Percentiles rank a stretch among this genome's conserved stretches.
Conservation (phyloP, 2,888 invertebrate species). For the Sisyra terminalis region DNA sequence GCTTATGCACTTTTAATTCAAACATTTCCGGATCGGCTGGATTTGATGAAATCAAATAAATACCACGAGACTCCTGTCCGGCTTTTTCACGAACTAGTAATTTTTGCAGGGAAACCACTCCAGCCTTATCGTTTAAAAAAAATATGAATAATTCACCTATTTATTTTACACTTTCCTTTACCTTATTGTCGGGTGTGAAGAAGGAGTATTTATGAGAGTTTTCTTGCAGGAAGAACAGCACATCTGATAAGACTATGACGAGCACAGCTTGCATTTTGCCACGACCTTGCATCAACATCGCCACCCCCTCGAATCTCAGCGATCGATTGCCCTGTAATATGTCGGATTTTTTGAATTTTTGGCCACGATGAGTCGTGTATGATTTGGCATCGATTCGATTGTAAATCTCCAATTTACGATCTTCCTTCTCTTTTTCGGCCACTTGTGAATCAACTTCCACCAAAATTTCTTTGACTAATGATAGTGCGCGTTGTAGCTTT, state of each 20-base stretch:
- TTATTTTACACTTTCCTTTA: conserved; percentile 20
- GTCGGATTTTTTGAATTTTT: conserved; percentile 88
- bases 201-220: conserved; percentile 87
- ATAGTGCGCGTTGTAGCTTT: conserved; percentile 58
- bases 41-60: conserved; percentile 86
- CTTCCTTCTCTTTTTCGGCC: conserved; percentile 79
- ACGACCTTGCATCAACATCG: conserved; percentile 78
- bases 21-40: conserved; percentile 92
- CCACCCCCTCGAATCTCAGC: conserved; percentile 75
- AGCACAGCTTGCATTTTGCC: conserved; percentile 79
- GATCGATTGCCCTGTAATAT: conserved; percentile 69
- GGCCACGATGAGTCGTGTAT: conserved; percentile 64
- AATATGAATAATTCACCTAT: background rate
- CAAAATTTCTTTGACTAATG: conserved; percentile 73
- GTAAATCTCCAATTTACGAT: conserved; percentile 81
- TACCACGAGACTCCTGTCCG: conserved; percentile 71
- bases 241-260: conserved; percentile 81
- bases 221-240: conserved; percentile 81
- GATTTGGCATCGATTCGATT: conserved; percentile 86
- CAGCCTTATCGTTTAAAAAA: conserved; percentile 43
- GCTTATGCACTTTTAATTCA: conserved; percentile 73
- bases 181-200: conserved; percentile 88
- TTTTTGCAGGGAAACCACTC: conserved; percentile 84
- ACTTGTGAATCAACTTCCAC: conserved; percentile 86
- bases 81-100: conserved; percentile 87